These are phyloP conservation scores for Astreopora myriophthalma DNA, from an alignment of 64 coral and sea anemone genomes.

Conservation along the genomic window DNA sequence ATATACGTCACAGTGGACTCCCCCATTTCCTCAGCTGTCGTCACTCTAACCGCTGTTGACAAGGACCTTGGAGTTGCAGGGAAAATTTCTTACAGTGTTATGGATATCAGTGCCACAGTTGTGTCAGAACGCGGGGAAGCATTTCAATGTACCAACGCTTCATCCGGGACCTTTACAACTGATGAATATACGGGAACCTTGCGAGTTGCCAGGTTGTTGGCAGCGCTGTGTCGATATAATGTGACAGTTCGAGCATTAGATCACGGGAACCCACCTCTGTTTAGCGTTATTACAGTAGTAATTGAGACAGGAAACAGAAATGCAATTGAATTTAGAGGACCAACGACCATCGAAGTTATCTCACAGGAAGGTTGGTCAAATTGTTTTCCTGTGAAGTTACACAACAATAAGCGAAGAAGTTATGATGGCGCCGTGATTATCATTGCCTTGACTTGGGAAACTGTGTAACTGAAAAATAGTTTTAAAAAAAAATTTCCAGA, in stretches of 20 bases:
- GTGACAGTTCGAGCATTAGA: constrained; percentile 56
- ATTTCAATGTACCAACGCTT: constrained; percentile 23
- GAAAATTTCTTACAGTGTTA: constrained; percentile 15
- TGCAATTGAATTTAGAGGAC: background rate
- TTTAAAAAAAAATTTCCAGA: too few species aligned
- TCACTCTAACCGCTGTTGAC: constrained; percentile 43
- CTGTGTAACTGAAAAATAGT: too few species aligned
- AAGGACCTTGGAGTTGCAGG: constrained; percentile 49
- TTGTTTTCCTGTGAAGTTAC: background rate
- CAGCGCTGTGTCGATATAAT: constrained; percentile 41
- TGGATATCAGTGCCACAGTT: background rate
- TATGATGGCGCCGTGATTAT: too few species aligned
- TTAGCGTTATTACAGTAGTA: background rate
- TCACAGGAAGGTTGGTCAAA: constrained; percentile 42
- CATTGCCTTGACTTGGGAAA: too few species aligned
- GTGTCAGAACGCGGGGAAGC: background rate
- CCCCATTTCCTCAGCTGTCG: background rate
- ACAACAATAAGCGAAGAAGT: too few species aligned
- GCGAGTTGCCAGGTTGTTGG: constrained; percentile 16
- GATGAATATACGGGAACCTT: constrained; percentile 21
- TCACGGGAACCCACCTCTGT: constrained; percentile 55
- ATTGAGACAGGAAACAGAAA: constrained; percentile 45
- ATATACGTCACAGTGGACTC: constrained; percentile 11
- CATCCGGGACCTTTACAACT: constrained; percentile 22
- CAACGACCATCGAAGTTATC: constrained; percentile 27